Conservation (phyloP, 64 coral and sea anemone genomes). For the Dendrophyllia cribrosa region DNA sequence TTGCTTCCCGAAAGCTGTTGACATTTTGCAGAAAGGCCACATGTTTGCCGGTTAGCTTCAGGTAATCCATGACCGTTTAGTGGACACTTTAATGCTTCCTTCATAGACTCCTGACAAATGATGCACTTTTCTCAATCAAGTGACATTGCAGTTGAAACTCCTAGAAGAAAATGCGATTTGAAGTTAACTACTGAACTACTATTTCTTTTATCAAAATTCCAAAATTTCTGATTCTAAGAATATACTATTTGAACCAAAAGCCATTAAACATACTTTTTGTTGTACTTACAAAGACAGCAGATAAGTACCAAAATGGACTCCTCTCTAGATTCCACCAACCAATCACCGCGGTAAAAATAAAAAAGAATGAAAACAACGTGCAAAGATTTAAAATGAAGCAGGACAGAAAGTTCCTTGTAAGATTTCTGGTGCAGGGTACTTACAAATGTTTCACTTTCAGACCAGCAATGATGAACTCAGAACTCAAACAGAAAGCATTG, state of each 20-base stretch:
- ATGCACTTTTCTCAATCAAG: conserved; percentile 68
- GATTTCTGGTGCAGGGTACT: neutral
- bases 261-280: neutral
- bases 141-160: neutral
- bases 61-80: conserved; percentile 45
- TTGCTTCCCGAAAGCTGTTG: conserved; percentile 24
- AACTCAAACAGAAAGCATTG: no score
- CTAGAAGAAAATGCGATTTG: neutral
- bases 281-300: neutral
- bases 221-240: neutral
- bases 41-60: conserved; percentile 35
- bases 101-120: conserved; percentile 60
- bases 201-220: neutral
- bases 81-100: conserved; percentile 64
- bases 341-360: neutral
- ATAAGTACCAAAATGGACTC: neutral
- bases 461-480: no score
- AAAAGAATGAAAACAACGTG: neutral
- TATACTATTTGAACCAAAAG: neutral
- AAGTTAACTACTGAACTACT: neutral
- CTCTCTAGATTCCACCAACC: neutral
- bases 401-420: neutral
- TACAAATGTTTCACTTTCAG: neutral
- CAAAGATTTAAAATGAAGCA: neutral
- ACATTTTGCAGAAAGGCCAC: conserved; percentile 53